Evolutionary conservation across 1,140 invertebrate species (phyloP).

Genomic region (Macrobrachium rosenbergii): DNA sequence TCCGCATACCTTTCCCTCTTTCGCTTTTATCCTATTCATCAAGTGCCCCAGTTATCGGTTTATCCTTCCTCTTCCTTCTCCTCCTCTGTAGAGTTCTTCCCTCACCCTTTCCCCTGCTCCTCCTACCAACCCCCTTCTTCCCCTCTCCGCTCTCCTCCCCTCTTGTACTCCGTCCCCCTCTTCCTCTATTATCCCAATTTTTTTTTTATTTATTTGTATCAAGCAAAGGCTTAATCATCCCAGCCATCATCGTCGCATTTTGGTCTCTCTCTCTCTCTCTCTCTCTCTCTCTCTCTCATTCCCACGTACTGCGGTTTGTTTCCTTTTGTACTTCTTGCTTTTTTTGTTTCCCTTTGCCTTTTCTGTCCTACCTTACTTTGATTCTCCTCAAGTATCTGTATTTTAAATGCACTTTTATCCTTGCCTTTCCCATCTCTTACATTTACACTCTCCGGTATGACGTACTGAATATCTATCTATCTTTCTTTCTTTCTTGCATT

Average conservation of each 20-base stretch:
- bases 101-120: neutral
- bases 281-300: conserved; percentile 37
- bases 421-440: too few species aligned
- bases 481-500: too few species aligned
- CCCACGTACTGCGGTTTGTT: too few species aligned
- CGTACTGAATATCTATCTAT: too few species aligned
- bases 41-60: neutral
- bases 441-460: too few species aligned
- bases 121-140: neutral
- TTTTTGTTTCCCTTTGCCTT: too few species aligned
- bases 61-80: neutral
- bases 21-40: neutral
- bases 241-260: too few species aligned
- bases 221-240: too few species aligned
- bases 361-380: too few species aligned
- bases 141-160: neutral
- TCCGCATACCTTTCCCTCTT: neutral
- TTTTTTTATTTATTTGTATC: neutral
- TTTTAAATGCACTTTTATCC: too few species aligned
- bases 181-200: neutral
- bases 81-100: neutral
- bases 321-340: too few species aligned
- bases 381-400: too few species aligned
- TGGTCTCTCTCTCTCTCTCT: conserved; percentile 8
- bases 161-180: neutral